phyloP scores from a whole-genome alignment of 1,140 invertebrate genomes.

The Lucilia cuprina region DNA sequence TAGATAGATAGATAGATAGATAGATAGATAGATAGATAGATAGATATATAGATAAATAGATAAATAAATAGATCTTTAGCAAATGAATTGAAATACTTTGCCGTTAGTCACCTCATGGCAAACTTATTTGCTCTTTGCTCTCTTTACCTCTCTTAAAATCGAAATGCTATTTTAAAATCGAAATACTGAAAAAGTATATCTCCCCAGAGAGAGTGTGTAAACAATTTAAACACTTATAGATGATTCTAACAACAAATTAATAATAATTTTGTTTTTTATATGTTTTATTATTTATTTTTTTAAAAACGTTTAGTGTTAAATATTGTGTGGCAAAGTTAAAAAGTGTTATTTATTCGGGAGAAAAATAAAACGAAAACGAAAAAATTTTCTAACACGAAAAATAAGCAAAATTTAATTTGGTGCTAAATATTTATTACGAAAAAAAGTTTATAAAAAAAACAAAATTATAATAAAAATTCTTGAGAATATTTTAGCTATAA shows the following conservation, averaged over 20 bases:
- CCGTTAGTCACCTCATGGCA: too few species aligned
- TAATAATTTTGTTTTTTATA: not conserved
- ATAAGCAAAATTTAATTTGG: not conserved
- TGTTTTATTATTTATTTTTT: constrained; percentile 5
- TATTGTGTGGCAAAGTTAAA: not conserved
- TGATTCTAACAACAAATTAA: not conserved
- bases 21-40: too few species aligned
- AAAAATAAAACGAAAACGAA: not conserved
- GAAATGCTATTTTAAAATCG: too few species aligned
- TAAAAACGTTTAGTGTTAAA: not conserved
- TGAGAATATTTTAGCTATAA: not conserved
- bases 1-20: too few species aligned
- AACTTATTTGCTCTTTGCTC: too few species aligned
- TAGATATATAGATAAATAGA: too few species aligned
- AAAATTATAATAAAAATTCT: not conserved
- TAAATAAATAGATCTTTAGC: too few species aligned
- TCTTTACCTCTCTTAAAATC: too few species aligned
- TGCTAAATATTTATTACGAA: not conserved
- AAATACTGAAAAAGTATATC: not conserved
- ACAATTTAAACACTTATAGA: not conserved
- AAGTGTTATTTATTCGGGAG: not conserved
- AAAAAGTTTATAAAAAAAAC: not conserved
- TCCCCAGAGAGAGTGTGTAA: not conserved
- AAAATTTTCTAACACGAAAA: not conserved
- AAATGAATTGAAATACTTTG: too few species aligned